Base-by-base conservation (phyloP, 2,888 invertebrate species). In the Melanotus villosus region DNA sequence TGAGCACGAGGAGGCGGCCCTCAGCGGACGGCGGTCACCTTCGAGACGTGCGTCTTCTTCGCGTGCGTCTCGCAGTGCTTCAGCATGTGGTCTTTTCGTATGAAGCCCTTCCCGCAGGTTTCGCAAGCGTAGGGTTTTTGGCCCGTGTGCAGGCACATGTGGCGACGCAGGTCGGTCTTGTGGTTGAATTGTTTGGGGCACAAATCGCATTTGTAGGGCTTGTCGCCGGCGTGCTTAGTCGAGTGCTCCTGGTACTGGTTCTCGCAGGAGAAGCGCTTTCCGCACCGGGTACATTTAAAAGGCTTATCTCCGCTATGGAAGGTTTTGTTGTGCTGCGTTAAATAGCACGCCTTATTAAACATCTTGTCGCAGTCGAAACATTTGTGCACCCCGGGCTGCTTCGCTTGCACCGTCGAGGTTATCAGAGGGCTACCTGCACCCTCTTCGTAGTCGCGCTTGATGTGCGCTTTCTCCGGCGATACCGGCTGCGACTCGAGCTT, bases 151-250 rank as follows among this genome's bases (percentile, higher is more conserved):
- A 93, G 88, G 84, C 94, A 95, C 88, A 92, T 91, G 85, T 96
- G 96, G 73, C 96, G 89, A 71, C 94, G 89, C 78, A 96, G 86
- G 83, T 96, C 96, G 62, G 95, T 95, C 85, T 95, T 96, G 85
- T 96, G 95, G 82, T 95, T 95, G 85, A 96, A 96, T 79, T 93
- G 93, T 83, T 96, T 96, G 14, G 94, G 93, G 80, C 95, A 96
- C 70, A 90, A 87, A 68, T 90, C 90, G 85, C 96, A 96, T 85
- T 95, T 94, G 85, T 93, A 93, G 10, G 95, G 94, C 82, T 96
- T 95, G 73, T 94, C 92, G 68, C 92, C 92, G 12, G 91, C 89
- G 83, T 95, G 95, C 81, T 94, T 94, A 26, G 88, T 87, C 80
- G 90, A 87, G 82, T 96, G 96, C 77, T 90, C 90, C 73, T 90